Conservation (phyloP, 2,888 invertebrate species). For the Odontocolon sp. region DNA sequence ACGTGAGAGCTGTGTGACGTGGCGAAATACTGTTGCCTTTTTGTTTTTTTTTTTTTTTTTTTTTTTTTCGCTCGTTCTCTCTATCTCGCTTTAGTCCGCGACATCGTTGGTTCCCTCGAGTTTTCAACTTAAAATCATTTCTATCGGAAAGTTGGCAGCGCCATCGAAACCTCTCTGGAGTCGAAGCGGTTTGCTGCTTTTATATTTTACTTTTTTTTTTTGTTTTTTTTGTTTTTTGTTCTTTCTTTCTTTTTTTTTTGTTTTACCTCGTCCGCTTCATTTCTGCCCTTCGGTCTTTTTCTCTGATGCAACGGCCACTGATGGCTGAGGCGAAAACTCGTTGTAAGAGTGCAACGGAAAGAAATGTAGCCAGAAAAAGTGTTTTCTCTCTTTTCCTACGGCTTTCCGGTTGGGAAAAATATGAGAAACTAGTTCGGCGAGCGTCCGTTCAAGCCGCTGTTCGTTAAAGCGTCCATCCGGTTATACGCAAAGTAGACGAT, state of each 20-base stretch:
- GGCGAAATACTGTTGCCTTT: conserved; percentile 52
- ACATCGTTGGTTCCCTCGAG: conserved; percentile 40
- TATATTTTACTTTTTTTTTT: conserved; percentile 62
- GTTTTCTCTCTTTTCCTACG: conserved; percentile 5
- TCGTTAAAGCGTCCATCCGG: conserved; percentile 58
- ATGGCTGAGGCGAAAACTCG: background rate
- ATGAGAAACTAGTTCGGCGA: conserved; percentile 28
- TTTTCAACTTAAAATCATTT: conserved; percentile 46
- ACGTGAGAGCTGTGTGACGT: conserved; percentile 48
- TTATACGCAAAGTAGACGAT: conserved; percentile 67
- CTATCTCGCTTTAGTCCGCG: conserved; percentile 22
- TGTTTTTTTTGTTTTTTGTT: conserved; percentile 63
- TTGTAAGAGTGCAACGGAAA: background rate
- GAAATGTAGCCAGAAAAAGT: background rate
- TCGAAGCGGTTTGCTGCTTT: conserved; percentile 46
- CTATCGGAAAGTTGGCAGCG: conserved; percentile 46
- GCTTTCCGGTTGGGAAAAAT: conserved; percentile 3
- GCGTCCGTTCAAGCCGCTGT: conserved; percentile 41
- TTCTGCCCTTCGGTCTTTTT: conserved; percentile 8
- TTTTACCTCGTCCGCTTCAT: conserved; percentile 6
- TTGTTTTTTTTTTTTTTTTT: conserved; percentile 21
- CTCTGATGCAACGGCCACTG: background rate
- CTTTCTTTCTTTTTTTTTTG: conserved; percentile 40
- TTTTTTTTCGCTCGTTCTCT: background rate
- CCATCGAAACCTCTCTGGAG: conserved; percentile 36